Conservation (phyloP, 2,888 invertebrate species). For the Hirtodrosophila alboralis region DNA sequence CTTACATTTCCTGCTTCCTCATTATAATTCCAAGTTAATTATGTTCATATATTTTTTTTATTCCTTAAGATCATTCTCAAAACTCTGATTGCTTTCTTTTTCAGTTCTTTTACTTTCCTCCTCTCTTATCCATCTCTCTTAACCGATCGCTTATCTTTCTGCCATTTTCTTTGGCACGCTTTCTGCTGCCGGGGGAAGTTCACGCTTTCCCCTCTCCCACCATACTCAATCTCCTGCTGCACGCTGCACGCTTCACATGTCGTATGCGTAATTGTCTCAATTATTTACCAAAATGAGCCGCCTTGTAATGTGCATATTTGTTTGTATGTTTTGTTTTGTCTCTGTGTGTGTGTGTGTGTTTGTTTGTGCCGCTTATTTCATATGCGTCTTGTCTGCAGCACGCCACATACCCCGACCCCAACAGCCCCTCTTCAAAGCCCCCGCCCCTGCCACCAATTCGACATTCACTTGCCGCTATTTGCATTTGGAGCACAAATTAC, state of each 20-base stretch:
- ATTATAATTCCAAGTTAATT: neutral
- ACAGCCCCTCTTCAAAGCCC: neutral
- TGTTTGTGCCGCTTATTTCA: conserved; percentile 60
- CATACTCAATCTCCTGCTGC: neutral
- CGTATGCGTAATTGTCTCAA: conserved; percentile 78
- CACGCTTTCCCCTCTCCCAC: neutral
- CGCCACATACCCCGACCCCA: neutral
- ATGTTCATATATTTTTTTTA: conserved; percentile 6
- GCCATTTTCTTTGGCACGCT: conserved; percentile 37
- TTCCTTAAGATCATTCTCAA: conserved; percentile 5
- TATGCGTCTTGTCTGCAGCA: conserved; percentile 62
- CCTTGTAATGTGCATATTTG: conserved; percentile 48
- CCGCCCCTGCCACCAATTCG: neutral
- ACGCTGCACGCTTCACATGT: conserved; percentile 45
- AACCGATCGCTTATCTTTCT: conserved; percentile 31
- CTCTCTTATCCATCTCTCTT: neutral
- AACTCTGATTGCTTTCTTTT: neutral
- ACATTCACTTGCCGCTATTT: conserved; percentile 44
- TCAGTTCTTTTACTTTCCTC: neutral
- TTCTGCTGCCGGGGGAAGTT: conserved; percentile 17
- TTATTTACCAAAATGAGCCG: conserved; percentile 78
- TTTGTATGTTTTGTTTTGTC: conserved; percentile 3
- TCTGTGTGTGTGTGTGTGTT: conserved; percentile 35
- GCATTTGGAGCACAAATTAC: conserved; percentile 73
- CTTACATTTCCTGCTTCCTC: neutral